Evolutionary conservation across 2,113 vertebrate species (phyloP), one percentile per base, ranked within the genome.

Genomic region (Epinephelus cyanopodus): DNA sequence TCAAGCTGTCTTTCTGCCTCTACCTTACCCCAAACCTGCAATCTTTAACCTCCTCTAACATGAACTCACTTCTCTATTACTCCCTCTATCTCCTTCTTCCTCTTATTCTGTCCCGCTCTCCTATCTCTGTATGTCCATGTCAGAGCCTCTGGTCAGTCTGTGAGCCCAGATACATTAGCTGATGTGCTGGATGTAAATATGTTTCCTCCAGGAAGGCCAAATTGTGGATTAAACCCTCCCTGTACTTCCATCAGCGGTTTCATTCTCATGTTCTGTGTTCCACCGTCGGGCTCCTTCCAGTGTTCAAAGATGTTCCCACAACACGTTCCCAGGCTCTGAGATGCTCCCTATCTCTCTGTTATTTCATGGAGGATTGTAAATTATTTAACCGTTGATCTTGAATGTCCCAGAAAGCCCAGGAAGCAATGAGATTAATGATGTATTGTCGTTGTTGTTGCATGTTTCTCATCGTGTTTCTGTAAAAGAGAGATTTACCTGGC

Each of bases 381-480:
- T 92, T 90, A 87, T 88, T 91, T 87, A 87, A 77, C 70, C 42
- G 88, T 90, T 89, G 83, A 91, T 90, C 83, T 90, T 91, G 91
- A 93, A 92, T 93, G 92, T 93, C 89, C 90, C 91, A 87, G 90
- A 87, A 87, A 83, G 88, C 79, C 90, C 88, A 86, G 89, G 91
- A 93, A 91, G 79, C 91, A 92, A 86, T 92, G 91, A 92, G 92
- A 93, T 87, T 92, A 92, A 92, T 90, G 93, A 92, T 94, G 91
- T 94, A 83, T 92, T 86, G 90, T 94, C 83, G 90, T 93, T 90
- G 93, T 93, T 92, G 92, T 92, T 94, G 94, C 94, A 94, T 94
- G 94, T 94, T 93, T 84, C 92, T 92, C 92, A 93, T 92, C 91
- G 91, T 93, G 92, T 93, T 90, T 89, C 91, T 92, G 92, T 92